Base-by-base conservation (phyloP, 1,140 invertebrate genomes). In the Delia radicum region DNA sequence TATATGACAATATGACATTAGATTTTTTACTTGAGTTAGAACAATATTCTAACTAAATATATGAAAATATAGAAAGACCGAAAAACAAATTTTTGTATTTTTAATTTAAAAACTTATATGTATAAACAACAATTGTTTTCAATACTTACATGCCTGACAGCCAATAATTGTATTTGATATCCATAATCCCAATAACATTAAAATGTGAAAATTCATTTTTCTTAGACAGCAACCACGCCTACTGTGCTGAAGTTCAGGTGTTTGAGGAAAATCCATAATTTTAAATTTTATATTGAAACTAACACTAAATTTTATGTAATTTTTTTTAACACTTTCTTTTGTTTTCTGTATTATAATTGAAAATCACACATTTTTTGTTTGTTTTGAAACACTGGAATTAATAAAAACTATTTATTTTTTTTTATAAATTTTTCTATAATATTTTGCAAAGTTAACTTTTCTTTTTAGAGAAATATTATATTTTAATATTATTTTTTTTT, bases 71-170 rank as follows among this genome's bases (percentile, higher is more conserved):
- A n/a, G n/a, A n/a, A n/a, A n/a, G n/a, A n/a, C n/a, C n/a, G n/a
- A n/a, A n/a, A n/a, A n/a, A n/a, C n/a, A n/a, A n/a, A n/a, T n/a
- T n/a, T n/a, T n/a, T n/a, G n/a, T 42, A 42, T 42, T 42, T 42
- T 42, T 33, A 33, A 33, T 10, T 33, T 33, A 2, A 1, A 33
- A 42, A 42, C 12, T 15, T 42, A 42, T 10, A 42, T 42, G 2
- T 42, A 5, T 42, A n/a, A n/a, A n/a, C n/a, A n/a, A n/a, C n/a
- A 24, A 24, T 62, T 27, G 18, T 62, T 62, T 62, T 24, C 7
- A 67, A n/a, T 74, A 74, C 73, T 74, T 74, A 74, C 73, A n/a
- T 61, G 73, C 73, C 63, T 21, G 15, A 63, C 73, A 74, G 13
- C 73, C 27, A 55, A 74, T 24, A 18, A 63, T 74, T 29, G 55